Percentiles rank a stretch among this genome's conserved stretches.
These are phyloP conservation scores for Drosophila ustulata DNA, from an alignment of 2,888 invertebrate genomes.

Conservation along the genomic window DNA sequence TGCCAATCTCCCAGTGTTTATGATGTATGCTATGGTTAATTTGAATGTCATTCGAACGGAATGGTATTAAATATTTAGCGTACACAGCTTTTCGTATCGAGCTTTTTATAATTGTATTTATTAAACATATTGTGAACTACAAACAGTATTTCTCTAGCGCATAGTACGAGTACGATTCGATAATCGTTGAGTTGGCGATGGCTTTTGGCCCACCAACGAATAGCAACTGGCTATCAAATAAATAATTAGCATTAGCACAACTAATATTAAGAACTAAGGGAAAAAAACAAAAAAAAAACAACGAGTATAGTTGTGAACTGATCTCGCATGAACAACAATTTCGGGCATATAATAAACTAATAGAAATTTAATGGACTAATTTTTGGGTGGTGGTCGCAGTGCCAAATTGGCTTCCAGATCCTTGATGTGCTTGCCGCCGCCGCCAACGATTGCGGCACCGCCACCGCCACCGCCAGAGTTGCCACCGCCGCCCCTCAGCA, in stretches of 20 bases:
- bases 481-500: slow-evolving; percentile 22
- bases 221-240: slow-evolving; percentile 59
- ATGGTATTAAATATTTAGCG: no score
- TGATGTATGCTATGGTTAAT: no score
- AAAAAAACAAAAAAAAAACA: slow-evolving; percentile 46
- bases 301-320: not conserved
- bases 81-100: not conserved
- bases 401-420: slow-evolving; percentile 83
- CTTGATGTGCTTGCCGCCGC: slow-evolving; percentile 56
- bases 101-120: slow-evolving; percentile 16
- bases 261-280: slow-evolving; percentile 51
- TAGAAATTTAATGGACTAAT: slow-evolving; percentile 36
- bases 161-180: not conserved
- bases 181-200: slow-evolving; percentile 2
- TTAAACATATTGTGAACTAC: slow-evolving; percentile 27
- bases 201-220: slow-evolving; percentile 2
- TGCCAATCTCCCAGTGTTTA: no score
- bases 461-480: not conserved
- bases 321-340: slow-evolving; percentile 24
- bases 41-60: no score
- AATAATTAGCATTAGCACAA: slow-evolving; percentile 58
- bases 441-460: slow-evolving; percentile 6
- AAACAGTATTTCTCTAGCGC: slow-evolving; percentile 34
- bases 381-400: slow-evolving; percentile 83
- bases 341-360: slow-evolving; percentile 51